Evolutionary conservation across 2,113 vertebrate species (phyloP), one percentile per base, ranked within the genome.

Genomic region (Vimba vimba): DNA sequence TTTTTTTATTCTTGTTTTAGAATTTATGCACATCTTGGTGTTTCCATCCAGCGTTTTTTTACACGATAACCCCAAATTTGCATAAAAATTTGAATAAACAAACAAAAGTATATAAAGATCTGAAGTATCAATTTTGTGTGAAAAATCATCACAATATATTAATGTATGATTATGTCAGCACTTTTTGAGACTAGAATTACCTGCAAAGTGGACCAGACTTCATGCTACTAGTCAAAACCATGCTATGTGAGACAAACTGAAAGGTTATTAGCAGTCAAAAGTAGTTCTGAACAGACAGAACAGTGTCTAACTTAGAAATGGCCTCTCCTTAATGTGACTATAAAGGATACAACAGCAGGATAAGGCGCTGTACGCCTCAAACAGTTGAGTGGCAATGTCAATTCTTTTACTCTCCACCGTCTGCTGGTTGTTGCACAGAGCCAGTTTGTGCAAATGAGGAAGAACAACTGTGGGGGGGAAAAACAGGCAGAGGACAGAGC

Each of bases 321-420:
- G 23, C 6, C 19, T 57, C 19, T 8, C 55, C 4, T 21, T 23
- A 23, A 57, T 23, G 19, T 57, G 6, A 30, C 0, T 6, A 17
- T 59, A 80, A 96, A 98, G 97, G 98, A 99, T 99, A 99, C 98
- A 99, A 88, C 98, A 99, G 92, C 98, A 99, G 93, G 98, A 99
- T 84, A 99, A 97, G 86, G 98, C 98, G 85, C 98, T 99, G 94
- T 99, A 99, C 91, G 98, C 97, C 93, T 99, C 98, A 87, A 99
- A 99, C 88, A 99, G 95, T 92, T 99, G 97, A 8, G 95, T 97
- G 27, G 98, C 97, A 0, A 99, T 96, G 89, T 99, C 98, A 86
- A 99, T 94, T 92, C 97, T 95, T 93, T 99, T 99, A 73, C 90
- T 96, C 89, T 99, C 98, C 90, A 94, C 94, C 17, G 95, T 91